phyloP scores from a whole-genome alignment of 2,797 vertebrate genomes.

The Sebastes cheni region DNA sequence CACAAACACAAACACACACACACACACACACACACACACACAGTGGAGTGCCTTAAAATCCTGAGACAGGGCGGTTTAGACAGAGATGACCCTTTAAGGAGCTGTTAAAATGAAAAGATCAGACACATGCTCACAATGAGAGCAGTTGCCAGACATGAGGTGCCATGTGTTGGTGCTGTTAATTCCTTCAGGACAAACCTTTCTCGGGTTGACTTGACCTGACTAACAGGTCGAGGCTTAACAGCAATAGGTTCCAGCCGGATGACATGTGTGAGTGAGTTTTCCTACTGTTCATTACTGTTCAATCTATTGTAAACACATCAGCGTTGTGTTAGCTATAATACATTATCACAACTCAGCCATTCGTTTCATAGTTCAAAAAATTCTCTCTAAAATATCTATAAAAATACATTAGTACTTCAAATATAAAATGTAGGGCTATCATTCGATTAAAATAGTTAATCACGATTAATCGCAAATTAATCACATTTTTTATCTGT shows the following conservation, averaged over 20 bases:
- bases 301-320: too few species aligned
- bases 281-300: too few species aligned
- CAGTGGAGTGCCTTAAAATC: background rate
- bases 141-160: slow-evolving; percentile 3
- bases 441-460: too few species aligned
- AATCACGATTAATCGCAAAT: too few species aligned
- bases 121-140: background rate
- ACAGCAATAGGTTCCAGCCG: background rate
- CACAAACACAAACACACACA: background rate
- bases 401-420: too few species aligned
- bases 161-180: slow-evolving; percentile 4
- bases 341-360: background rate
- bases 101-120: slow-evolving; percentile 2
- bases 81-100: slow-evolving; percentile 54
- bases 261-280: background rate
- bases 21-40: background rate
- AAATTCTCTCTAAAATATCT: background rate
- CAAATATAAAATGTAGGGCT: too few species aligned
- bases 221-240: slow-evolving; percentile 9
- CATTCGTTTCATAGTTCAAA: background rate
- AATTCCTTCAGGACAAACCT: slow-evolving; percentile 27
- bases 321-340: too few species aligned
- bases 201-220: slow-evolving; percentile 16
- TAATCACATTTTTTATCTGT: too few species aligned
- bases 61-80: slow-evolving; percentile 33